Percentiles rank a stretch among this genome's conserved stretches.
phyloP scores from a whole-genome alignment of 2,113 vertebrate genomes.

The Rhinolophus ferrumequinum region DNA sequence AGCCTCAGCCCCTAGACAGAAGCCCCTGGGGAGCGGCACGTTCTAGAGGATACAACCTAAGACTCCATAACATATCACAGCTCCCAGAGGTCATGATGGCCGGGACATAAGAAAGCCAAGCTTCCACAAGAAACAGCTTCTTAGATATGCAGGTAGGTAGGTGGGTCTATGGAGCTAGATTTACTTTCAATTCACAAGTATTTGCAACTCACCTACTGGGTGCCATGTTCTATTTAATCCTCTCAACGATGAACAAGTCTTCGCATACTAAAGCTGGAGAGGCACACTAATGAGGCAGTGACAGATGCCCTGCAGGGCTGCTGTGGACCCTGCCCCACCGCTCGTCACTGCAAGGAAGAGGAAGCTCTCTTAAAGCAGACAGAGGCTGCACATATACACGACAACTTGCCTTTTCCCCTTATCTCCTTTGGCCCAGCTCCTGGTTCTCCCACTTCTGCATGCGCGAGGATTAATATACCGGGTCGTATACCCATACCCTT shows the following conservation, averaged over 20 bases:
- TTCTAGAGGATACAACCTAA: background rate
- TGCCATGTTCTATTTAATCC: fast-evolving
- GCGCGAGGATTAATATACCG: fast-evolving
- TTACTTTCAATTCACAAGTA: background rate
- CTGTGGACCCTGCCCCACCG: fast-evolving
- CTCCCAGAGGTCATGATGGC: fast-evolving
- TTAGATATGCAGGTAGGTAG: background rate
- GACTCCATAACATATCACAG: too few relatives aligned
- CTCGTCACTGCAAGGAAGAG: too few relatives aligned
- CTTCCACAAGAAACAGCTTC: background rate
- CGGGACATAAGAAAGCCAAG: background rate
- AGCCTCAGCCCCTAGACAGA: background rate
- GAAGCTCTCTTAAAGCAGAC: fast-evolving
- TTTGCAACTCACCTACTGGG: fast-evolving
- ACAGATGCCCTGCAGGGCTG: fast-evolving
- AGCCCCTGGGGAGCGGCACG: background rate
- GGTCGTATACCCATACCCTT: too few relatives aligned
- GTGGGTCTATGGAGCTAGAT: fast-evolving
- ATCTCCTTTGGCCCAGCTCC: background rate
- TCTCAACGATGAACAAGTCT: background rate
- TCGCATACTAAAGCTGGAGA: fast-evolving
- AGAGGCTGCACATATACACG: fast-evolving
- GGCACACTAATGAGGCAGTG: fast-evolving
- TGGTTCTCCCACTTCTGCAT: fast-evolving
- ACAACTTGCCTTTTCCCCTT: fast-evolving